Base-by-base conservation (phyloP, 2,888 invertebrate species). In the Athalia cordata region DNA sequence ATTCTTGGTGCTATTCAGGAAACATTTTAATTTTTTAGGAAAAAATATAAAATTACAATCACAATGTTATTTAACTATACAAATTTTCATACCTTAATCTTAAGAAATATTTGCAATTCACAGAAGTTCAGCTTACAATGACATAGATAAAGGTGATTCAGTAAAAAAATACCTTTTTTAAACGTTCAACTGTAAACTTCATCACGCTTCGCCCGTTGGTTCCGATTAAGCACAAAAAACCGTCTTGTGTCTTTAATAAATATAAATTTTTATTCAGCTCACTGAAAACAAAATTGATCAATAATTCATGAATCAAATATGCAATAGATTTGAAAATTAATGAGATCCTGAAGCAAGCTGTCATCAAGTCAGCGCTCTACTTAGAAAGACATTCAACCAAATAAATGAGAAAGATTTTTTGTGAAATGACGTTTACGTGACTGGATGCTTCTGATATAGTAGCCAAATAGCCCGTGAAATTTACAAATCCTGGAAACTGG, bases 281-380 rank as follows among this genome's bases (percentile, higher is more conserved):
- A 72, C 72, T 72, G 72, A 59, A 72, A 72, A 55, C 50, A 57
- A 70, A n/a, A 49, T 15, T 29, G 47, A 59, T 49, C 8, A 47
- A 13, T 9, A 55, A 52, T 9, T 52, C 52, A 52, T 52, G 7
- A 9, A 9, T 11, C 7, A 52, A 52, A 52, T 1, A 52, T 9
- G 7, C 52, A 70, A 13, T 57, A 45, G 8, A 29, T 15, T 59
- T 57, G 43, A 59, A 59, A 47, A 45, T 55, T 59, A 47, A 72
- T 47, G 11, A 4, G 29, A 43, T 59, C 9, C 29, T 59, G 47
- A 66, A 66, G 3, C 13, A 66, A 66, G 43, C 49, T 4, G 13
- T 15, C 47, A 66, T 49, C 8, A 66, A 66, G 13, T 13, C 47
- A 66, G 65, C 9, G n/a, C 29, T 29, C 29, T 29, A 29, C 29